Base-by-base conservation (phyloP, 2,888 invertebrate genomes). In the Thyatira batis region DNA sequence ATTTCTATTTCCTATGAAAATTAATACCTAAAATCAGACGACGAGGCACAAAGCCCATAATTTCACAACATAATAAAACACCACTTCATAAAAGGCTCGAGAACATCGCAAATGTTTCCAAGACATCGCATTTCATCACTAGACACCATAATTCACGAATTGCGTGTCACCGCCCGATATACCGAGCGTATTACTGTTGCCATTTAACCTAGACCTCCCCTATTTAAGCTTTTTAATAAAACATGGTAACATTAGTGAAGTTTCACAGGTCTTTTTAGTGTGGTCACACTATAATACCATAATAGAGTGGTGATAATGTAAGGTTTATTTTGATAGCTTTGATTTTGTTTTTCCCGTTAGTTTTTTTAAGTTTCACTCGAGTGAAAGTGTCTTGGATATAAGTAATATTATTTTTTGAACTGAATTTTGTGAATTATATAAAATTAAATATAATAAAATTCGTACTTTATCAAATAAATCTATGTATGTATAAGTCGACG, bases 91-190 rank as follows among this genome's bases (percentile, higher is more conserved):
- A 74, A 73, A 74, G 71, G 69, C 71, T 60, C 63, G 58, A 56
- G 54, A 73, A 71, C 74, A 78, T 78, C 69, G 62, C 65, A 52
- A 66, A 79, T 73, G 75, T 79, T 80, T 78, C 69, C 8, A 39
- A 39, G 39, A 39, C 39, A 39, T 39, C 39, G 8, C 0, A 39
- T 39, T 39, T 39, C 70, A 76, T 74, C 67, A 69, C 73, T 73
- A 74, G 67, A 72, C 71, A 62, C 81, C 83, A 82, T 89, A 89
- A 89, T 89, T 87, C 85, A 81, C 78, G 60, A 67, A 82, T 89
- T 69, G 89, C 89, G 85, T 89, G 89, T 75, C 80, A 78, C 78
- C 73, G 48, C 57, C 71, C 77, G 73, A 82, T 85, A 82, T 56
- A 65, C 63, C 64, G 62, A 59, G 17, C 30, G 3, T 51, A 67